These are phyloP conservation scores for Latheticus oryzae DNA, from an alignment of 2,888 invertebrate genomes.

Conservation along the genomic window DNA sequence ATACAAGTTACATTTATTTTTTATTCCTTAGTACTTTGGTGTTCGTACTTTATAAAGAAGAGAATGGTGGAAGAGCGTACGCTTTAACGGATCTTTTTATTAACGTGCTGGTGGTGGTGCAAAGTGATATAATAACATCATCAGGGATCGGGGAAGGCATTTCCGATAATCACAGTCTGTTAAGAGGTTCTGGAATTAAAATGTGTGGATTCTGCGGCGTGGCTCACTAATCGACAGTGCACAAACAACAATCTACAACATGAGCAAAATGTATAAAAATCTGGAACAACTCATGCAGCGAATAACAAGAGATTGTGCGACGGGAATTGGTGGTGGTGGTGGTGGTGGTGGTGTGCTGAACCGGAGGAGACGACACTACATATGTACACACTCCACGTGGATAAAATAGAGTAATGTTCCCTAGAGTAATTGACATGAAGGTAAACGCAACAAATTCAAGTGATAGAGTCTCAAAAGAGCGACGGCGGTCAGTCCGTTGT, in stretches of 20 bases:
- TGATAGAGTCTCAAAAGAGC: conserved; percentile 50
- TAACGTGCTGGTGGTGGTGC: conserved; percentile 48
- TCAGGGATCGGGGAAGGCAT: conserved; percentile 65
- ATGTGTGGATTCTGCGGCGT: conserved; percentile 63
- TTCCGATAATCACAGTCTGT: conserved; percentile 69
- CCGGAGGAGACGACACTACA: conserved; percentile 48
- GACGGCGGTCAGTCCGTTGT: conserved; percentile 46
- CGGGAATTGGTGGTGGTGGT: conserved; percentile 50
- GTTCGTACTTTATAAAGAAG: conserved; percentile 57
- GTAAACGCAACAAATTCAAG: conserved; percentile 68
- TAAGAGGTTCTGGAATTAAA: conserved; percentile 59
- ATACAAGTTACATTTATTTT: conserved; percentile 50
- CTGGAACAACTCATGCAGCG: conserved; percentile 62
- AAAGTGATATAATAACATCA: conserved; percentile 54
- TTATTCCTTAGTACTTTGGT: conserved; percentile 55
- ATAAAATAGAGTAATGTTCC: conserved; percentile 76
- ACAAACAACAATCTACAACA: conserved; percentile 63
- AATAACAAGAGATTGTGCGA: conserved; percentile 62
- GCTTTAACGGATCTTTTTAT: conserved; percentile 28
- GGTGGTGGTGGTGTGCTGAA: conserved; percentile 44
- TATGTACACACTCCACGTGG: conserved; percentile 59
- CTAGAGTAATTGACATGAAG: conserved; percentile 88
- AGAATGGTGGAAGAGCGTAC: conserved; percentile 51
- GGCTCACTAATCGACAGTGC: conserved; percentile 63
- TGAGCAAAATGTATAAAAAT: conserved; percentile 64